Evolutionary conservation across 2,797 vertebrate genomes (phyloP), one percentile per base, ranked within the genome.

Genomic region (Xyrichtys novacula): DNA sequence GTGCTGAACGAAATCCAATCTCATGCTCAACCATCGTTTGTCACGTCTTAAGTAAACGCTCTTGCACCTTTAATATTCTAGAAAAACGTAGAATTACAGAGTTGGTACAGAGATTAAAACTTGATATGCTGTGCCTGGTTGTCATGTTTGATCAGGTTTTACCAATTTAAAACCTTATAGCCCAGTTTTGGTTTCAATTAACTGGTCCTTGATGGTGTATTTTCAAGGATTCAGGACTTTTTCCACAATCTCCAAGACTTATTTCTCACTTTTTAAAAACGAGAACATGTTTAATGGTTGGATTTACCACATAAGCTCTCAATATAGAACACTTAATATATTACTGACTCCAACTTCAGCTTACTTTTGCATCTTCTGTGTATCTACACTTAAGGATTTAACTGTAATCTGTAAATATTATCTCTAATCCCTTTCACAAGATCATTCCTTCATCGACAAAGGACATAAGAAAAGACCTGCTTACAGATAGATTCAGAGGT

Each of bases 1-100:
- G 90, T 86, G 91, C 81, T 81, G 89, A 94, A 95, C 94, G 93
- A 95, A 88, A 91, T 90, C 88, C 94, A 92, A 93, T 95, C 94
- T 93, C 92, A 40, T 92, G 92, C 93, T 92, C 92, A 93, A 91
- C 92, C 91, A 92, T 93, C 89, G 94, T 95, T 91, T 87, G 90
- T 88, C 92, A 89, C 93, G 94, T 94, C 87, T 91, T 93, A 92
- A 91, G 92, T 91, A 95, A 95, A 94, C 84, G 88, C 90, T 91
- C 92, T 92, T 93, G 47, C 92, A 94, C 31, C 48, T 79, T 52
- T 42, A 58, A 62, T 26, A 19, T 36, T 74, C 25, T 42, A 20
- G 1, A 22, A 23, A 73, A 64, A 67, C 32, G 31, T 32, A 14
- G 44, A 59, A 47, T 67, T 71, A 53, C 6, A 7, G 10, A 40